These are phyloP conservation scores for Alca torda DNA, from an alignment of 2,797 vertebrate species.

Conservation along the genomic window DNA sequence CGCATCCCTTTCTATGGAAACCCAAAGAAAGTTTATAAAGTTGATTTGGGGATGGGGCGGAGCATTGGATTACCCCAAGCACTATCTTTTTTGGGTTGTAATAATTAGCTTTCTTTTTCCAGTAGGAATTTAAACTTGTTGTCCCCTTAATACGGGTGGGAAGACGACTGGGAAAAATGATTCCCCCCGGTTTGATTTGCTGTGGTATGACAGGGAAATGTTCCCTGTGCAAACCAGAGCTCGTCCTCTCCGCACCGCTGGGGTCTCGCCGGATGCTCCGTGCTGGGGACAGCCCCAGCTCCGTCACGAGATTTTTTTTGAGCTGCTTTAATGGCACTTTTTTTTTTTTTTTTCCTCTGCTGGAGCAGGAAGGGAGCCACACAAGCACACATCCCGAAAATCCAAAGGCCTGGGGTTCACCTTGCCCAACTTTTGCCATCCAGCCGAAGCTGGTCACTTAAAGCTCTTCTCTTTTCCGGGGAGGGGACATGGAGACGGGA, in stretches of 20 bases:
- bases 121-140: not conserved
- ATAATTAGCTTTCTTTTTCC: not conserved
- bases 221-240: not conserved
- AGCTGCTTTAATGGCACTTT: not conserved
- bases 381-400: fast-evolving
- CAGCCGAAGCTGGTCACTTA: not conserved
- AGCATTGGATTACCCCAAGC: not conserved
- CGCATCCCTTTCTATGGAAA: not conserved
- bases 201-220: fast-evolving
- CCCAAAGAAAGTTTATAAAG: not conserved
- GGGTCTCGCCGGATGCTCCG: not conserved
- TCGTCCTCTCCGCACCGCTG: not conserved
- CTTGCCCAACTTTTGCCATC: not conserved
- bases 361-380: not conserved
- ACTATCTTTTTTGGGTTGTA: too few relatives aligned
- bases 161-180: not conserved
- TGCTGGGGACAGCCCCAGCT: not conserved
- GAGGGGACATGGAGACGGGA: not conserved
- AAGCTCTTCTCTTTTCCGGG: fast-evolving
- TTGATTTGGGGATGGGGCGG: fast-evolving
- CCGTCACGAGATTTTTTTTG: fast-evolving
- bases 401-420: not conserved
- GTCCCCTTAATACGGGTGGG: fast-evolving
- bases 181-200: fast-evolving
- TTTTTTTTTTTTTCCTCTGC: fast-evolving